Evolutionary conservation across 2,797 vertebrate genomes (phyloP).

Genomic region (Ceyx erithaca): DNA sequence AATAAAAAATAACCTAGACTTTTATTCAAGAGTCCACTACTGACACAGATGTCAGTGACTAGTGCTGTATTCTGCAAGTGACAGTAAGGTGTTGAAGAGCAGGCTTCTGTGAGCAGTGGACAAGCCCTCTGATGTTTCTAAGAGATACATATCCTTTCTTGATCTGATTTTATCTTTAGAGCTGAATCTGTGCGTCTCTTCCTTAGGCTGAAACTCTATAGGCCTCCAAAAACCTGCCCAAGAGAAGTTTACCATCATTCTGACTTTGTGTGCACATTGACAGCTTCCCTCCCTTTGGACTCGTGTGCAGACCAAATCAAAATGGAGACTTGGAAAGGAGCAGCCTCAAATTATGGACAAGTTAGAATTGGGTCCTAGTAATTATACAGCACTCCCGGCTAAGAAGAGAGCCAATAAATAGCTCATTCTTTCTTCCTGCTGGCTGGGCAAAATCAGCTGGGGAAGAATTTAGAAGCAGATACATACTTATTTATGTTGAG

Average conservation of each 20-base stretch:
- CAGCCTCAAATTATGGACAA: neutral
- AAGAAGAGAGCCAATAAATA: neutral
- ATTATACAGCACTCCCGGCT: neutral
- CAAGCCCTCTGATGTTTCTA: neutral
- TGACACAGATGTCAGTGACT: neutral
- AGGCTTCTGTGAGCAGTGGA: neutral
- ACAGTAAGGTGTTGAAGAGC: neutral
- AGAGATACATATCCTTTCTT: neutral
- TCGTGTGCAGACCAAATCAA: neutral
- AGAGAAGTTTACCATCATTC: neutral
- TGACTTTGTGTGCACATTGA: neutral
- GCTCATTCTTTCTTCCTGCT: neutral
- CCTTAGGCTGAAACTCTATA: neutral
- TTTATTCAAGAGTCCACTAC: neutral
- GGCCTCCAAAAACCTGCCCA: neutral
- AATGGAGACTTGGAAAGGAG: neutral
- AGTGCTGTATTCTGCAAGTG: neutral
- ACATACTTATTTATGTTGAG: neutral
- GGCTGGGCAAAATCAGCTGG: neutral
- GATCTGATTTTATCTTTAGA: neutral
- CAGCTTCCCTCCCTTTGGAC: neutral
- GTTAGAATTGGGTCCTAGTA: neutral
- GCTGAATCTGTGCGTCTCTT: neutral
- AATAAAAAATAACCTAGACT: neutral
- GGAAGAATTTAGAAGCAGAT: neutral